Evolutionary conservation across 2,888 invertebrate genomes (phyloP), one percentile per base, ranked within the genome.

Genomic region (Perdita meconis): DNA sequence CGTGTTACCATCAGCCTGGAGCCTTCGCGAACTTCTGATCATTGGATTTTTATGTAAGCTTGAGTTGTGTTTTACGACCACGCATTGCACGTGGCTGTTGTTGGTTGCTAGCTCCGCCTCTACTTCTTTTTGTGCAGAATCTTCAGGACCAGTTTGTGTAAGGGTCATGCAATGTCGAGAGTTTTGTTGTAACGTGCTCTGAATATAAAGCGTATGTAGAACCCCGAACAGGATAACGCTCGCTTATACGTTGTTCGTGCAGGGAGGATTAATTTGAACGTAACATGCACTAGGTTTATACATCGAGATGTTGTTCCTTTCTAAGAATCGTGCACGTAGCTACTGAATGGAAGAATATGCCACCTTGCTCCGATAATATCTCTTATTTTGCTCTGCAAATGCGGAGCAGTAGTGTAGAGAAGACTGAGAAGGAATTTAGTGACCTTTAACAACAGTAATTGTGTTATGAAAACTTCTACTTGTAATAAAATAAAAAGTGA

Each of bases 11-110:
- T 34, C 67, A 61, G 36, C 64, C 24, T 34, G 61, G 70, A 68
- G 74, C 81, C 71, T 73, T 69, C 64, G 65, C 68, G 57, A 70
- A 71, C 60, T 70, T 68, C 10, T 19, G 34, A 53, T 60, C 55
- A 42, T 44, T 42, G 24, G 59, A 81, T 64, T 80, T 80, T 59
- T 63, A 26, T 56, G 38, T 12, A 40, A 16, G 19, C 34, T 24
- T 50, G 56, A 72, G 57, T 30, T 26, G 4, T 8, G 38, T 13
- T 55, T 19, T n/a, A 34, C 13, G 38, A 2, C 6, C 6, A 53
- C 8, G 16, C 8, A 16, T 34, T 10, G 53, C 10, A 8, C 10
- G 3, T 1, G n/a, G 6, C n/a, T 51, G 1, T 6, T n/a, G n/a
- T 8, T 30, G 24, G 8, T 53, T 6, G 16, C 24, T 10, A 30